Evolutionary conservation across 2,113 vertebrate species (phyloP).

Genomic region (Pavo muticus): DNA sequence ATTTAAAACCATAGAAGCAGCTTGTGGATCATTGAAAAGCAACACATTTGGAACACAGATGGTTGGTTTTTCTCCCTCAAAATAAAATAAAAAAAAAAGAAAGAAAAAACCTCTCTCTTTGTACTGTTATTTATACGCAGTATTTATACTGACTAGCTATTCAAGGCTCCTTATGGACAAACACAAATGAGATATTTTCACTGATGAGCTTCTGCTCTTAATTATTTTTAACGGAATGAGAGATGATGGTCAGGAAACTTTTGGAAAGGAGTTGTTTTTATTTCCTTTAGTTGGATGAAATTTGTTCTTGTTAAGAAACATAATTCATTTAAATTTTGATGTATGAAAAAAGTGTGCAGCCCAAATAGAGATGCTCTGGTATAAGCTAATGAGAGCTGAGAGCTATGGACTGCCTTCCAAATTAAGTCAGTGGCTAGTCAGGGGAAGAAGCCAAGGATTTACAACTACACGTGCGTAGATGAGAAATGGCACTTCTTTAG

Average conservation of each 20-base stretch:
- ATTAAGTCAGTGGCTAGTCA: background rate
- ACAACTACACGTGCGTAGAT: background rate
- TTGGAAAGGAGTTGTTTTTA: background rate
- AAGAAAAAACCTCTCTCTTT: background rate
- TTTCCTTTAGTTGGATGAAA: background rate
- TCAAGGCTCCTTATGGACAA: slow-evolving; percentile 46
- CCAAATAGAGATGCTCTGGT: background rate
- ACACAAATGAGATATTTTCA: slow-evolving; percentile 26
- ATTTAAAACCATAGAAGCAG: slow-evolving; percentile 53
- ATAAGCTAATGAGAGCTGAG: background rate
- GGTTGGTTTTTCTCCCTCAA: slow-evolving; percentile 38
- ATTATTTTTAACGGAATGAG: slow-evolving; percentile 30
- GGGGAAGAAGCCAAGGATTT: background rate
- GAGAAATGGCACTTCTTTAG: background rate
- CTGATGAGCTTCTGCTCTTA: background rate
- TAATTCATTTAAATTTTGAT: background rate
- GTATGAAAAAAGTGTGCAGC: background rate
- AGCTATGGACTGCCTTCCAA: background rate
- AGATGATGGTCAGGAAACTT: background rate
- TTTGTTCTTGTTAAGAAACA: background rate
- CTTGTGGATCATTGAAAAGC: slow-evolving; percentile 58
- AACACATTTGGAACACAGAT: slow-evolving; percentile 73
- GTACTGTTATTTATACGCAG: slow-evolving; percentile 35
- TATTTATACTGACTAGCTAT: slow-evolving; percentile 54
- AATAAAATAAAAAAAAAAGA: slow-evolving; percentile 45